Base-by-base conservation (phyloP, 2,113 vertebrate genomes). In the Aphelocoma coerulescens region DNA sequence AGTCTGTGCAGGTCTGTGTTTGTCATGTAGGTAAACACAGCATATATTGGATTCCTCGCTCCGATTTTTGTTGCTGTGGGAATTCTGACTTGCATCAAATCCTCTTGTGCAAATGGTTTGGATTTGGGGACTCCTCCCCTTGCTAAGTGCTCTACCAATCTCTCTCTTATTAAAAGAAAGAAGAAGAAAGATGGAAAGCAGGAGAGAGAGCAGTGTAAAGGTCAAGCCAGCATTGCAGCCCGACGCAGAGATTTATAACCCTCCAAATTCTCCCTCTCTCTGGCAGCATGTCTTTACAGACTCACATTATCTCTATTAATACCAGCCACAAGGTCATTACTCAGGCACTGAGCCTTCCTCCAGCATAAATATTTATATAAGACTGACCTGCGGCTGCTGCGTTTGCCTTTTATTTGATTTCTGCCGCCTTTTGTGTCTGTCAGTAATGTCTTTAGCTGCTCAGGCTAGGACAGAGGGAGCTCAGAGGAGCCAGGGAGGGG, bases 341-440 rank as follows among this genome's bases (percentile, higher is more conserved):
- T 97, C 97, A 98, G 97, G 97, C 98, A 98, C 96, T 91, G 96
- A 98, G 97, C 97, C 97, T 97, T 98, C 98, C 96, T 98, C 88
- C 96, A 97, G 98, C 96, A 98, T 98, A 98, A 98, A 98, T 98
- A 98, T 98, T 98, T 98, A 98, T 98, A 97, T 93, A 98, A 97
- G 96, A 92, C 95, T 98, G 97, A 98, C 98, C 98, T 98, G 97
- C 51, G 97, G 96, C 98, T 97, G 98, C 96, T 83, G 95, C 93
- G 11, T 97, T 98, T 97, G 97, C 97, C 97, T 98, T 98, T 98
- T 98, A 98, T 98, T 98, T 98, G 97, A 98, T 98, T 98, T 98
- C 98, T 98, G 97, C 98, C 96, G 97, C 98, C 97, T 98, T 98
- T 98, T 96, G 98, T 97, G 98, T 98, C 98, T 98, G 97, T 97